phyloP scores from a whole-genome alignment of 2,888 invertebrate genomes.

The Caenorhabditis drosophilae region DNA sequence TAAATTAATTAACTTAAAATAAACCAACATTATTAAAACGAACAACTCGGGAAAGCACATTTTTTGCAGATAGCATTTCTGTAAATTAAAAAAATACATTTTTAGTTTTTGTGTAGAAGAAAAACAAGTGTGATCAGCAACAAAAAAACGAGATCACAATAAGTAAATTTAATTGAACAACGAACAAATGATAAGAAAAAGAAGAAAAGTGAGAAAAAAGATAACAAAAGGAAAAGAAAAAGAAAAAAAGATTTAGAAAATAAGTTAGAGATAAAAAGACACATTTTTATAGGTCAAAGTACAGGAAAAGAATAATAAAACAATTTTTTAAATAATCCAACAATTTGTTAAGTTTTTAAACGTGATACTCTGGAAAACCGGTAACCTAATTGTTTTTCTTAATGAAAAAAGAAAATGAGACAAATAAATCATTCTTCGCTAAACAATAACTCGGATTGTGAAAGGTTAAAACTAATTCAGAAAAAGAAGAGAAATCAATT shows the following conservation, averaged over 20 bases:
- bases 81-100: slow-evolving; percentile 3
- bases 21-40: slow-evolving; percentile 8
- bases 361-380: too few relatives aligned
- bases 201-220: not conserved
- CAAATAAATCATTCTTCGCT: too few relatives aligned
- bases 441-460: too few relatives aligned
- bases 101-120: not conserved
- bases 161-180: not conserved
- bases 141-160: not conserved
- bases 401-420: too few relatives aligned
- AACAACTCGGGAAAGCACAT: slow-evolving; percentile 16
- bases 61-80: slow-evolving; percentile 33
- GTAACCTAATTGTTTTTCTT: too few relatives aligned
- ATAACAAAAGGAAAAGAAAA: not conserved
- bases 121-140: not conserved
- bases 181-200: slow-evolving; percentile 1
- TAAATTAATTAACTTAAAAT: not conserved
- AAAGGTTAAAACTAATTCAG: too few relatives aligned
- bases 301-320: not conserved
- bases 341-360: too few relatives aligned
- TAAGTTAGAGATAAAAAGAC: too few relatives aligned
- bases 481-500: too few relatives aligned
- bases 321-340: too few relatives aligned
- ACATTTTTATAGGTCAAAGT: slow-evolving; percentile 10
- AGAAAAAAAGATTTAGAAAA: slow-evolving; percentile 4